phyloP scores from a whole-genome alignment of 2,113 vertebrate species.

The Silurus glanis region DNA sequence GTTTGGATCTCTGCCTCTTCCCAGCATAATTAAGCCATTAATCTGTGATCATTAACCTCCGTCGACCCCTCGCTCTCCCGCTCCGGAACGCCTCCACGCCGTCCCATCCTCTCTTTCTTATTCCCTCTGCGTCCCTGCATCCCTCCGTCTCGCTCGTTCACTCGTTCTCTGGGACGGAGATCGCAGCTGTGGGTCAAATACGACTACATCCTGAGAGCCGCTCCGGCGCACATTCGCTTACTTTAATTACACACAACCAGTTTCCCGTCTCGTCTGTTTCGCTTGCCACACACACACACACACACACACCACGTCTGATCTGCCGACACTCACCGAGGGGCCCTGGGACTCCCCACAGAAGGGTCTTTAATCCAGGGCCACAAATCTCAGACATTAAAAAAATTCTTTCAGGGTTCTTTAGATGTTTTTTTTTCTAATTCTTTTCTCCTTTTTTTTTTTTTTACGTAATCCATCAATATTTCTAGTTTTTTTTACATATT shows the following conservation, averaged over 20 bases:
- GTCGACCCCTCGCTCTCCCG: background rate
- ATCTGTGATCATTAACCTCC: conserved; percentile 18
- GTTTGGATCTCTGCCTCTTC: conserved; percentile 15
- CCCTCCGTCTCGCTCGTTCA: background rate
- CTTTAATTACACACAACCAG: conserved; percentile 8
- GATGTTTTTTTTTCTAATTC: too few species aligned
- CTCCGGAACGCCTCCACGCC: background rate
- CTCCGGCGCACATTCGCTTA: background rate
- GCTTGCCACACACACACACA: background rate
- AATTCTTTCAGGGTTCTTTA: too few species aligned
- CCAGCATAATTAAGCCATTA: conserved; percentile 17
- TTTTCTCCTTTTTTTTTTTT: too few species aligned
- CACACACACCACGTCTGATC: too few species aligned
- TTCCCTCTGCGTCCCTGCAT: background rate
- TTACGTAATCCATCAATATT: too few species aligned
- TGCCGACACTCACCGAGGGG: too few species aligned
- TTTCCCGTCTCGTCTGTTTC: background rate
- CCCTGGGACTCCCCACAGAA: too few species aligned
- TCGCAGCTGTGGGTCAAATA: conserved; percentile 18
- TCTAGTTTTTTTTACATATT: too few species aligned
- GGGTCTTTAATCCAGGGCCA: too few species aligned
- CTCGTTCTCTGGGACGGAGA: background rate
- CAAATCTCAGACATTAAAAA: too few species aligned
- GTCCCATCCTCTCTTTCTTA: background rate
- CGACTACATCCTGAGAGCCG: background rate